Base-by-base conservation (phyloP, 2,113 vertebrate genomes). In the Pangasianodon gigas region DNA sequence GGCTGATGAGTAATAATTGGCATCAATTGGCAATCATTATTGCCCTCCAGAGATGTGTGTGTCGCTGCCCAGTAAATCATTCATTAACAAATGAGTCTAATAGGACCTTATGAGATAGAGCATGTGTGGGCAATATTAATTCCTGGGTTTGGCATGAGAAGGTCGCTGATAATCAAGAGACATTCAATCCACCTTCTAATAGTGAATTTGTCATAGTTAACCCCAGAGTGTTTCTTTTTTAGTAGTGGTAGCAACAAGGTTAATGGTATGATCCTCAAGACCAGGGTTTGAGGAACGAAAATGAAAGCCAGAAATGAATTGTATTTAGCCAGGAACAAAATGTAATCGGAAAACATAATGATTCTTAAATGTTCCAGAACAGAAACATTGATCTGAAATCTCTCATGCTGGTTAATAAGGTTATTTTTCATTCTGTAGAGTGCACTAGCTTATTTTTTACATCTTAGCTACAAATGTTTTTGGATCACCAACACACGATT, bases 1-100 rank as follows among this genome's bases (percentile, higher is more conserved):
- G 87, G 88, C 88, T 74, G 71, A 90, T 91, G 88, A 91, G 84
- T 89, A 89, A 93, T 85, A 90, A 90, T 83, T 37, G 88, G 58
- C 58, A 80, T 91, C 92, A 80, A 92, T 56, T 92, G 86, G 80
- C 83, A 62, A 51, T 93, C 90, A 91, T 92, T 93, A 93, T 60
- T 82, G 54, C 89, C 87, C 88, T 52, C 67, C 62, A 88, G 87
- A 88, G 65, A 91, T 83, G 79, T 87, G 90, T 86, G 3, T 71
- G 5, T 88, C 79, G 29, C 88, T 56, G 91, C 52, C 19, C 24
- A 85, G 60, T 10, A 24, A 87, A 69, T 90, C 88, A 37, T 88
- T 93, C 77, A 48, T 93, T 92, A 90, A 88, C 88, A 93, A 52
- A 77, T 91, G 84, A 4, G 48, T 85, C 84, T 90, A 69, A 93